phyloP scores from a whole-genome alignment of 2,113 vertebrate genomes.

The Bos javanicus region DNA sequence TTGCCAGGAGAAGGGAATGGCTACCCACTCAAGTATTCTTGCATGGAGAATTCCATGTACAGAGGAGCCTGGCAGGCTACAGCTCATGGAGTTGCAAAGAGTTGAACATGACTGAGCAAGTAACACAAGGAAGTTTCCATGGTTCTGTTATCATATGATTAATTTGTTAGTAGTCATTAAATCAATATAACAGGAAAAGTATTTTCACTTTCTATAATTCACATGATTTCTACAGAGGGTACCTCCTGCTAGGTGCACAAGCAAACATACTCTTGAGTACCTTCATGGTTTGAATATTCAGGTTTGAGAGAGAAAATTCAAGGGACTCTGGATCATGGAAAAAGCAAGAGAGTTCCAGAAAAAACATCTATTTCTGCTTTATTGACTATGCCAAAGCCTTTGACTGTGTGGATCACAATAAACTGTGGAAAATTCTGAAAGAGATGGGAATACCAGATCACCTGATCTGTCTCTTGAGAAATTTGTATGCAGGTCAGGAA shows the following conservation, averaged over 20 bases:
- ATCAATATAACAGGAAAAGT: not conserved
- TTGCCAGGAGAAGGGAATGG: not conserved
- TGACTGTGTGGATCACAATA: no score
- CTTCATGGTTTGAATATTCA: not conserved
- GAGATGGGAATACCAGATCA: no score
- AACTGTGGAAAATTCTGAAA: no score
- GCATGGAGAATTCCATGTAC: not conserved
- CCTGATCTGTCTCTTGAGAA: no score
- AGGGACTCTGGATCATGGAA: not conserved
- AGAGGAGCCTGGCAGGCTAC: not conserved
- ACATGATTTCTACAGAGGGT: not conserved
- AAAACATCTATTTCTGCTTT: no score
- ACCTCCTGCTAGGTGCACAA: not conserved
- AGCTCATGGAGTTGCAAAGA: not conserved
- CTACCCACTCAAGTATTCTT: not conserved
- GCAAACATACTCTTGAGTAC: not conserved
- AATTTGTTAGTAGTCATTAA: not conserved
- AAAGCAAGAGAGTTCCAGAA: no score
- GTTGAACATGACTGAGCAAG: not conserved
- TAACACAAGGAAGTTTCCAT: not conserved
- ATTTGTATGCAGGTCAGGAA: no score
- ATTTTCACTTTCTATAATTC: not conserved
- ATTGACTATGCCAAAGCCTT: no score
- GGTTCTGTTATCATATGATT: not conserved
- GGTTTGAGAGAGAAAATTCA: not conserved